A percentile compares a stretch with the other conserved stretches of the same genome.
Evolutionary conservation across 53 echinoderm and acorn worm species (phyloP).

Genomic region (Arbacia lixula): DNA sequence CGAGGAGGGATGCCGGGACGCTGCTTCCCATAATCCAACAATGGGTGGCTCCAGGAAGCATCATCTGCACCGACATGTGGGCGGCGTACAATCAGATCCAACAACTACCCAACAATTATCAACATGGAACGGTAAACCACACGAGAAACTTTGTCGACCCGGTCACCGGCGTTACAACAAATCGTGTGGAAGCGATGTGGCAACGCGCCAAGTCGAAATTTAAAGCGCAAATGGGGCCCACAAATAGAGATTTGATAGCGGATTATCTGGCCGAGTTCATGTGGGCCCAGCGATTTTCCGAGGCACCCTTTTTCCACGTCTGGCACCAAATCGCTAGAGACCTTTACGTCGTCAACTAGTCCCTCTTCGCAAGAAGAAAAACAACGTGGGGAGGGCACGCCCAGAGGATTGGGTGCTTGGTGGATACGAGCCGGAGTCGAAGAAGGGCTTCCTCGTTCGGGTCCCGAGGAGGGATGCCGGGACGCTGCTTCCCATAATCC

Average conservation of each 20-base stretch:
- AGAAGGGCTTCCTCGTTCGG: slow-evolving; percentile 32
- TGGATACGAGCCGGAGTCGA: slow-evolving; percentile 22
- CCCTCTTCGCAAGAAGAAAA: too few relatives aligned
- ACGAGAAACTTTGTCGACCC: slow-evolving; percentile 30
- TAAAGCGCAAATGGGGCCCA: slow-evolving; percentile 10
- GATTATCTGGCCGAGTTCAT: slow-evolving; percentile 44
- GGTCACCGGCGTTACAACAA: too few relatives aligned
- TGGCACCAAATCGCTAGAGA: slow-evolving; percentile 47
- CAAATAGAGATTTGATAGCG: background rate
- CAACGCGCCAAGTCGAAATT: slow-evolving; percentile 27
- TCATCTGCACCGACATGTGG: slow-evolving; percentile 44
- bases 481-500: slow-evolving; percentile 18
- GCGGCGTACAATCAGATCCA: slow-evolving; percentile 4
- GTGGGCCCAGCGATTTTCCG: slow-evolving; percentile 34
- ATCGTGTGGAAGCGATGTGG: slow-evolving; percentile 40
- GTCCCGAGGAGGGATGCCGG: slow-evolving; percentile 27
- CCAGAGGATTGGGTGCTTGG: slow-evolving; percentile 34
- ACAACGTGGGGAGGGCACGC: slow-evolving; percentile 1
- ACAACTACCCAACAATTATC: background rate
- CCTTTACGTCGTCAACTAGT: too few relatives aligned
- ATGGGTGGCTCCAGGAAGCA: slow-evolving; percentile 33
- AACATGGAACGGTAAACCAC: slow-evolving; percentile 22
- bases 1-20: slow-evolving; percentile 21
- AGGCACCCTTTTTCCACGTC: slow-evolving; percentile 15
- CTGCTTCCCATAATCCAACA: slow-evolving; percentile 29